Evolutionary conservation across 2,888 invertebrate species (phyloP).

Genomic region (Andrena marginata): DNA sequence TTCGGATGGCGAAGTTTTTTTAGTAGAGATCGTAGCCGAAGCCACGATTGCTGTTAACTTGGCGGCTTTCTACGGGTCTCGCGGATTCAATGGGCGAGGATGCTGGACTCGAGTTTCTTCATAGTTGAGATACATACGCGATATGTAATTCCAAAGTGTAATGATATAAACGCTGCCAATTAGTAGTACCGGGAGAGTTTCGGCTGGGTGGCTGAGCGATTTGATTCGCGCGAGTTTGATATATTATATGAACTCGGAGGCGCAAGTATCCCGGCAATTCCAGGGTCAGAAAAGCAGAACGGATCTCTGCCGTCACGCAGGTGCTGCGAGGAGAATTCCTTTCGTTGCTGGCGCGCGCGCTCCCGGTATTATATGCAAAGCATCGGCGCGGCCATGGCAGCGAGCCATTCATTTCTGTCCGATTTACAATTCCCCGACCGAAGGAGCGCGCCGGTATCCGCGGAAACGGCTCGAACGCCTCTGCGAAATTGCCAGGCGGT

Average conservation of each 20-base stretch:
- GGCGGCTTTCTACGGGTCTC: too few species aligned
- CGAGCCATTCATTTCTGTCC: conserved; percentile 36
- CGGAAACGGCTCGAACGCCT: conserved; percentile 16
- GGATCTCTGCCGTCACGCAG: conserved; percentile 29
- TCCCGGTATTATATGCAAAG: conserved; percentile 24
- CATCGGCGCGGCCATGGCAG: not conserved
- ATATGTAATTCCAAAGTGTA: too few species aligned
- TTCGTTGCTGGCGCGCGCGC: not conserved
- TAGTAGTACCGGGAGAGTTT: conserved; percentile 4
- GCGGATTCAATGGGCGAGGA: too few species aligned
- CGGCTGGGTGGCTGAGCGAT: not conserved
- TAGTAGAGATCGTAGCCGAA: too few species aligned
- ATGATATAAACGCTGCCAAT: too few species aligned
- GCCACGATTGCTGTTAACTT: too few species aligned
- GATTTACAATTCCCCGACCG: conserved; percentile 33
- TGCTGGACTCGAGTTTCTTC: too few species aligned
- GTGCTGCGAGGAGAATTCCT: not conserved
- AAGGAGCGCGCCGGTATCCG: not conserved
- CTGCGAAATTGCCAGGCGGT: conserved; percentile 40
- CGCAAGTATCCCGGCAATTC: conserved; percentile 11
- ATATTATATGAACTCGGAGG: conserved; percentile 14
- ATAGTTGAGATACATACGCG: too few species aligned
- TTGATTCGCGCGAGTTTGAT: conserved; percentile 13
- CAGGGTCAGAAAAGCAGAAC: conserved; percentile 26
- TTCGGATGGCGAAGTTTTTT: too few species aligned